Evolutionary conservation across 2,113 vertebrate species (phyloP), one percentile per base, ranked within the genome.

Genomic region (Raja brachyura): DNA sequence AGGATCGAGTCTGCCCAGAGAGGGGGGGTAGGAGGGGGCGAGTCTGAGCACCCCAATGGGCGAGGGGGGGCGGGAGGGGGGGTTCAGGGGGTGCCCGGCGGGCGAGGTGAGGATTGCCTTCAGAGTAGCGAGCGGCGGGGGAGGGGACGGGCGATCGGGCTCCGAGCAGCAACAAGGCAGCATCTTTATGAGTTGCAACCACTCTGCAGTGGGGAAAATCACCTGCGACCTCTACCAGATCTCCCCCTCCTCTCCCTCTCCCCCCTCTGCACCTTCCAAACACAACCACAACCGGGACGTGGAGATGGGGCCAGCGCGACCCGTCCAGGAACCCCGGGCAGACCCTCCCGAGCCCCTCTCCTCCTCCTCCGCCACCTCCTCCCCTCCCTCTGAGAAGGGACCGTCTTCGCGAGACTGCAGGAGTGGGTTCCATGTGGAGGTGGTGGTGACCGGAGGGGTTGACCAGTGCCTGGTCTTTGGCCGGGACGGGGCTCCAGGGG

Each of bases 211-310:
- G 90, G 98, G 98, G 95, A 98, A 98, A 96, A 99, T 99, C 95
- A 99, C 98, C 4, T 99, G 98, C 0, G 98, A 99, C 96, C 96
- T 99, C 31, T 99, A 99, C 95, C 98, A 98, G 93, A 96, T 99
- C 11, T 86, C 83, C 59, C n/a, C 83, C 59, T 59, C 48, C 20
- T 98, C 56, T 95, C 97, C 20, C 93, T 96, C 1, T 1, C 70
- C 70, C 4, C 18, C 70, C 18, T 22, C 70, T 20, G 18, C 13
- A 95, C 94, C 94, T 95, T 95, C 0, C 95, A 96, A 48, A 94
- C 97, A 93, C 96, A 97, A 93, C 95, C 93, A 25, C 81, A 33
- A 5, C 1, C 93, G 0, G 0, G 93, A 93, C 0, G 3, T 18
- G 9, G 94, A 93, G 39, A 39, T 88, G 77, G 86, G 73, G 0